Base-by-base conservation (phyloP, 1,140 invertebrate genomes). In the Lethocerus indicus region DNA sequence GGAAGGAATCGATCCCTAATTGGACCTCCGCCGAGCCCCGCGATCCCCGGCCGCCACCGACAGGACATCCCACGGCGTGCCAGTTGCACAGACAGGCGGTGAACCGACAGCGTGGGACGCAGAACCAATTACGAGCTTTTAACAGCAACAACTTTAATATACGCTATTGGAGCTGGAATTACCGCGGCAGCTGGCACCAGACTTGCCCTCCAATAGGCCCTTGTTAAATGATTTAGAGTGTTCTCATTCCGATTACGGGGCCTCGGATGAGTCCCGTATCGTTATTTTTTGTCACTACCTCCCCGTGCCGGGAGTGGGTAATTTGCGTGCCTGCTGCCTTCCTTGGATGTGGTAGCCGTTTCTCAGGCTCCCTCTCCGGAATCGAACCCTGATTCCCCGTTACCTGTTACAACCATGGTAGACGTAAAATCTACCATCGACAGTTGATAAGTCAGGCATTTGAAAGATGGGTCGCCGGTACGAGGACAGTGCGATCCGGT, bases 311-410 rank as follows among this genome's bases (percentile, higher is more conserved):
- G n/a, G n/a, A n/a, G n/a, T n/a, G n/a, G n/a, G n/a, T n/a, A n/a
- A n/a, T n/a, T 82, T 82, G 74, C 78, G 79, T 78, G 79, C 80
- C 79, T 85, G 80, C 81, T 85, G 81, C 82, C 79, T 83, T 86
- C 81, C 81, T 83, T 86, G 75, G 82, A 84, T 82, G 81, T 86
- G 79, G 79, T 85, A 85, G 83, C 81, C 79, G 76, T 86, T 83
- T 85, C 79, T 83, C 79, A 83, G 79, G 79, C 78, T 82, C 78
- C 79, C 77, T 82, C 68, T 71, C 67, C 67, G 68, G 67, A 67
- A 68, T 76, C 71, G 69, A 71, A 76, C 78, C 75, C 72, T 76
- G 72, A 78, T 75, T 75, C 71, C 69, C 73, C 73, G 71, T 75
- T 72, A 83, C 79, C 79, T 79, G 78, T 83, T 72, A 79, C 70